These are phyloP conservation scores for Teleogryllus oceanicus DNA, from an alignment of 2,888 invertebrate species.

Conservation along the genomic window DNA sequence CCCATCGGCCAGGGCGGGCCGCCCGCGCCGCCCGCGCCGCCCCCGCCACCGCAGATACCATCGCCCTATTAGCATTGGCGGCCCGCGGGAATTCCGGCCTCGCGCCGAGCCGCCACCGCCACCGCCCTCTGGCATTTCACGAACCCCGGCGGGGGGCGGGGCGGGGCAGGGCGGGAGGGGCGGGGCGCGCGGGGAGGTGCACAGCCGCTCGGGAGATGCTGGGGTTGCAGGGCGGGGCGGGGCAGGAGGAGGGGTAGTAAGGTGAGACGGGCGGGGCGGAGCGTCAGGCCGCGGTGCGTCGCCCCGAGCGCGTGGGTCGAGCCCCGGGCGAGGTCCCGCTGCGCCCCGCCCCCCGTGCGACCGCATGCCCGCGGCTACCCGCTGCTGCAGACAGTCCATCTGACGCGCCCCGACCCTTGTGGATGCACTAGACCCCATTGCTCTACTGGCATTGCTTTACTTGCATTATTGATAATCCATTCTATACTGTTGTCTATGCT, in stretches of 20 bases:
- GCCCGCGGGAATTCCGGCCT: constrained; percentile 18
- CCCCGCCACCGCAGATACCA: not conserved
- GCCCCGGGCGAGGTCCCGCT: not conserved
- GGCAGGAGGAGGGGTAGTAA: not conserved
- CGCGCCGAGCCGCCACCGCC: constrained; percentile 6
- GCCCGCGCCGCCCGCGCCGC: not conserved
- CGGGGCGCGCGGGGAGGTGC: not conserved
- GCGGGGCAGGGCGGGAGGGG: not conserved
- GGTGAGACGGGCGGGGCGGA: not conserved
- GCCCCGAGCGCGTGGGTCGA: not conserved
- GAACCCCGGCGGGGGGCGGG: not conserved
- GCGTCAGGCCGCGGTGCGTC: not conserved
- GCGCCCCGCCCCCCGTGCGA: no score
- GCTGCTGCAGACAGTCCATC: no score
- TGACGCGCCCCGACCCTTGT: no score
- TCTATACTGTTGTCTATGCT: no score
- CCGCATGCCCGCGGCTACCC: no score
- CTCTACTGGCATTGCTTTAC: no score
- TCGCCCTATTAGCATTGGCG: constrained; percentile 18
- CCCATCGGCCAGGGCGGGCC: not conserved
- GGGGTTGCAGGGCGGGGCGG: not conserved
- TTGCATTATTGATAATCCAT: no score
- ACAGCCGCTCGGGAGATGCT: not conserved
- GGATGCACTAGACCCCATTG: no score
- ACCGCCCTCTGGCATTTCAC: not conserved